phyloP scores from a whole-genome alignment of 2,888 invertebrate species.

The Caenorhabditis sinica region DNA sequence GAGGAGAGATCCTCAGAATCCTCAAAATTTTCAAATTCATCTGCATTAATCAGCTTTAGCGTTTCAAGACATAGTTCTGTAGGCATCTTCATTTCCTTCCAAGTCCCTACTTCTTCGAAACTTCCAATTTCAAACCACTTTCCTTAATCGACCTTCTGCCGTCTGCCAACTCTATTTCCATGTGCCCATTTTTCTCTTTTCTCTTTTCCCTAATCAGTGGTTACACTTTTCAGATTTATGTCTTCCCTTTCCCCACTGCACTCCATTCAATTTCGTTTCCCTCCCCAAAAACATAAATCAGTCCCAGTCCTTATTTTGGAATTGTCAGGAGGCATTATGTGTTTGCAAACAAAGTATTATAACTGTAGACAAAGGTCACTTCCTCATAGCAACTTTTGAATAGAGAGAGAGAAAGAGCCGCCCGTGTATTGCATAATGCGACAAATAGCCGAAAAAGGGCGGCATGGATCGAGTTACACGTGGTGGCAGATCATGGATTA shows the following conservation, averaged over 20 bases:
- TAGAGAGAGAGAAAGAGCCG: constrained; percentile 20
- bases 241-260: neutral
- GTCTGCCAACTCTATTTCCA: neutral
- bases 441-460: constrained; percentile 53
- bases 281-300: constrained; percentile 38
- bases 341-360: constrained; percentile 54
- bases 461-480: constrained; percentile 46
- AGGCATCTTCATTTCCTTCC: neutral
- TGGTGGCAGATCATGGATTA: constrained; percentile 12
- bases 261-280: constrained; percentile 10
- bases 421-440: constrained; percentile 47
- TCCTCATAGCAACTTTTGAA: constrained; percentile 8
- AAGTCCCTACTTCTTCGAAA: neutral
- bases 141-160: constrained; percentile 52
- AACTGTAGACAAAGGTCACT: constrained; percentile 36
- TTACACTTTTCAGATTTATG: constrained; percentile 60
- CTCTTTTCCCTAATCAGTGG: constrained; percentile 43
- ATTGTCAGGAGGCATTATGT: neutral
- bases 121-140: constrained; percentile 31
- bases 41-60: too few relatives aligned
- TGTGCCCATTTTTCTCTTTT: neutral
- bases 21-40: too few relatives aligned
- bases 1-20: too few relatives aligned
- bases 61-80: too few relatives aligned
- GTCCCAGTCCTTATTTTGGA: constrained; percentile 16